Evolutionary conservation across 2,888 invertebrate genomes (phyloP), one percentile per base, ranked within the genome.

Genomic region (Clostera curtula): DNA sequence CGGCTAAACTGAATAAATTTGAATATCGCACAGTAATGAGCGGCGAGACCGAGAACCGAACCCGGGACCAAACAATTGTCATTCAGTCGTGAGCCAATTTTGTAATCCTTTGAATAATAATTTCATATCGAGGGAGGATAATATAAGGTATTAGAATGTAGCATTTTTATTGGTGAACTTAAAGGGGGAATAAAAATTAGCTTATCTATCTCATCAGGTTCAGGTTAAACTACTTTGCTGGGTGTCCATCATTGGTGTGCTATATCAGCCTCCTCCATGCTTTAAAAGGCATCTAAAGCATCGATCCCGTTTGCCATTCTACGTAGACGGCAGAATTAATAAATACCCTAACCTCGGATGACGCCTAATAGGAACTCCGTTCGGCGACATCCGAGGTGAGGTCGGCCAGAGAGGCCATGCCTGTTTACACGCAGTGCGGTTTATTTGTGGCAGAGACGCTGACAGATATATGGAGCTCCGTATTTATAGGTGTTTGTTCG

Each of bases 381-480:
- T 7, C 2, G 9, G 8, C 12, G 9, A 18, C 10, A 6, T 12
- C 7, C 9, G 14, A 16, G 19, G 13, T 2, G 12, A 3, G 12
- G 4, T 14, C 18, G n/a, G 9, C 9, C 5, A 12, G 24, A 5
- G 18, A 4, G 27, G 11, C 23, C 15, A 14, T 18, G 23, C 54
- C 52, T 76, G 76, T 79, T 77, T 77, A 67, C 75, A 68, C 64
- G 68, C 56, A 40, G 51, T 44, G 55, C 66, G 75, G 75, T 75
- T 75, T 76, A 73, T 75, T 57, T 60, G 40, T 30, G 34, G 50
- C 60, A 48, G 53, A 46, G 51, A 59, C 70, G 76, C 57, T 53
- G 77, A 77, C 79, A 77, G 77, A 77, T 75, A 76, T 79, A 79
- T 75, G 77, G 67, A 57, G 57, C 57, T 52, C 38, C 45, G 52